These are phyloP conservation scores for Cryptoleucopteryx plumbea DNA, from an alignment of 2,113 vertebrate species.

Conservation along the genomic window DNA sequence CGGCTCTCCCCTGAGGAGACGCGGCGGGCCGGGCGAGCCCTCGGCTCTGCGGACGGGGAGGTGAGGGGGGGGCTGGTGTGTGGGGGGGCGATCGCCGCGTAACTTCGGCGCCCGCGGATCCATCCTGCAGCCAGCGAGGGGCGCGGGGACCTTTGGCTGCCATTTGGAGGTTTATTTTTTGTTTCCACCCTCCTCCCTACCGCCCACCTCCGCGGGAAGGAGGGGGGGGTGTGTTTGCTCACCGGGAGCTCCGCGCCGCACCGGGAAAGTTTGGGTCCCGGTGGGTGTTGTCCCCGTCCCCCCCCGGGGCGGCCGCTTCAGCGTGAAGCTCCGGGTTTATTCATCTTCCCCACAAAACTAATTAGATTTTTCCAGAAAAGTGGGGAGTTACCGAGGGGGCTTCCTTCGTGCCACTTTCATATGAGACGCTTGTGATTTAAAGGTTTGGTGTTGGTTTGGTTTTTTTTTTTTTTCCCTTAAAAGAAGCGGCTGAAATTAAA, in stretches of 20 bases:
- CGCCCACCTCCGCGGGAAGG: background rate
- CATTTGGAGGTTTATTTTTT: background rate
- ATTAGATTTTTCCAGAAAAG: slow-evolving; percentile 63
- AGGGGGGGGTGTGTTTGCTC: background rate
- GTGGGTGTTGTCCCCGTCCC: background rate
- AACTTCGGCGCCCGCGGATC: background rate
- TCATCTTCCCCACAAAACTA: slow-evolving; percentile 36
- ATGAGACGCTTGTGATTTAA: background rate
- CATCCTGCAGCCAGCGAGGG: background rate
- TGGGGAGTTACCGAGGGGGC: background rate
- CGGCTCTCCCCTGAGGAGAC: background rate
- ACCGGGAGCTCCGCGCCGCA: background rate
- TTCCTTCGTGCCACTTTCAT: background rate
- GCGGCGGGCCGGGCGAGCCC: background rate
- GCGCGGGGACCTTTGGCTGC: background rate
- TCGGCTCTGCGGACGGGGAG: background rate
- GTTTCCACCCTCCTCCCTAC: background rate
- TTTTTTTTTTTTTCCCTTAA: background rate
- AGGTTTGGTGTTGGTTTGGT: background rate
- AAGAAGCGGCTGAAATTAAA: background rate
- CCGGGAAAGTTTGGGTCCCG: slow-evolving; percentile 44
- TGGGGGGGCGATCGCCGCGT: background rate
- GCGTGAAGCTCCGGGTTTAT: background rate
- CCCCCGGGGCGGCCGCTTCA: background rate
- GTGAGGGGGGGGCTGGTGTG: too few relatives aligned